Conservation (phyloP, 2,113 vertebrate species). For the Pongo pygmaeus region DNA sequence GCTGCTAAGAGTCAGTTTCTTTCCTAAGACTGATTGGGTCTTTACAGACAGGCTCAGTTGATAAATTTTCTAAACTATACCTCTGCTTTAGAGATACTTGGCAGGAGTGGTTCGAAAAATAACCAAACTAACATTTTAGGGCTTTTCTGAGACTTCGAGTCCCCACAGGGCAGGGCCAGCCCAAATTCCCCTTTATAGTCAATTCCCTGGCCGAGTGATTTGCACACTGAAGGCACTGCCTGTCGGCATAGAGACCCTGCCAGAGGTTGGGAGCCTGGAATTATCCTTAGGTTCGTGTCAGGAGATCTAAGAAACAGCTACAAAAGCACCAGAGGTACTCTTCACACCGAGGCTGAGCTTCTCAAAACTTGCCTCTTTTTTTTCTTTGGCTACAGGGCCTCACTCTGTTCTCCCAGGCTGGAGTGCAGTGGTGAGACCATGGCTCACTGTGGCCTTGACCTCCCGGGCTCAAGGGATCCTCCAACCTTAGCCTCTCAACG, state of each 20-base stretch:
- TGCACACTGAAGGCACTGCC: not conserved
- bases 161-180: rapidly evolving
- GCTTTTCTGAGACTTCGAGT: not conserved
- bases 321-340: not conserved
- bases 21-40: rapidly evolving
- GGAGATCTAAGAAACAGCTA: no score
- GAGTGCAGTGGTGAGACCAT: not conserved
- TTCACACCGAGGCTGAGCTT: rapidly evolving
- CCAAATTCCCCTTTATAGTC: rapidly evolving
- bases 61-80: not conserved
- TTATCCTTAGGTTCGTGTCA: rapidly evolving
- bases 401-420: not conserved
- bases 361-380: not conserved
- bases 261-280: not conserved
- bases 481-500: not conserved
- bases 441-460: not conserved
- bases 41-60: rapidly evolving
- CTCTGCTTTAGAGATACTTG: not conserved
- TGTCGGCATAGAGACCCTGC: rapidly evolving
- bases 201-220: not conserved
- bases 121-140: rapidly evolving
- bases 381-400: not conserved
- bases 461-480: not conserved
- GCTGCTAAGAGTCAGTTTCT: not conserved
- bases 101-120: not conserved